Percentiles rank a stretch among this genome's conserved stretches.
These are phyloP conservation scores for Crotalus helleri DNA, from an alignment of 2,113 vertebrate genomes.

Conservation along the genomic window DNA sequence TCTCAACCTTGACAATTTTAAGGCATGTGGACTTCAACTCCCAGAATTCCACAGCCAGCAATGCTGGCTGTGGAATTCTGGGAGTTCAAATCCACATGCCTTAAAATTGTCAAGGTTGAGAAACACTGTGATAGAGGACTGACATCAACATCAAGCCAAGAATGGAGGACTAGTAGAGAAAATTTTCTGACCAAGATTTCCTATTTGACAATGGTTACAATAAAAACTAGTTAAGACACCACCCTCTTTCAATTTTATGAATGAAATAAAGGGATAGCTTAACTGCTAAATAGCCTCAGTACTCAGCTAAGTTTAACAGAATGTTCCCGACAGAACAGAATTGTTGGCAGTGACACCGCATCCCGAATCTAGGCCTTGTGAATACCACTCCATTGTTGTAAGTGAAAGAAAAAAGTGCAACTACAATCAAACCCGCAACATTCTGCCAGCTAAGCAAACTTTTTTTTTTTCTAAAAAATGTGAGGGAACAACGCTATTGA, in stretches of 20 bases:
- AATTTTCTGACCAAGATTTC: not conserved
- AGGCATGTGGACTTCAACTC: no score
- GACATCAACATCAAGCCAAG: not conserved
- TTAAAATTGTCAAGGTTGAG: no score
- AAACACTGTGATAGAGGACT: not conserved
- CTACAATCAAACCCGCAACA: conserved; percentile 67
- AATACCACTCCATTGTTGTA: conserved; percentile 79
- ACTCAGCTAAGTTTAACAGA: conserved; percentile 63
- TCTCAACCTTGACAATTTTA: no score
- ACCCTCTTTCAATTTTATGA: conserved; percentile 39
- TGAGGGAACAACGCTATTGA: conserved; percentile 37
- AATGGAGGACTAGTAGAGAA: no score
- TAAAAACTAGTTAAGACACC: conserved; percentile 1
- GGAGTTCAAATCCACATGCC: no score
- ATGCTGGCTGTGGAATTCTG: no score
- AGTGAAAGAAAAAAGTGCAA: conserved; percentile 74
- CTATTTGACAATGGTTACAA: not conserved
- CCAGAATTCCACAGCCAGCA: no score
- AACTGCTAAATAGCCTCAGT: conserved; percentile 42
- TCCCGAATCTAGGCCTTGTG: conserved; percentile 75
- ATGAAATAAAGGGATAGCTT: conserved; percentile 36
- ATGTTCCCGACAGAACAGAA: conserved; percentile 65
- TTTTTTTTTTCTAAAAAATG: not conserved
- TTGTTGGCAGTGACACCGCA: conserved; percentile 66
- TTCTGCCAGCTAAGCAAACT: conserved; percentile 72